Conservation (phyloP, 2,888 invertebrate species). For the Lumbricus terrestris region DNA sequence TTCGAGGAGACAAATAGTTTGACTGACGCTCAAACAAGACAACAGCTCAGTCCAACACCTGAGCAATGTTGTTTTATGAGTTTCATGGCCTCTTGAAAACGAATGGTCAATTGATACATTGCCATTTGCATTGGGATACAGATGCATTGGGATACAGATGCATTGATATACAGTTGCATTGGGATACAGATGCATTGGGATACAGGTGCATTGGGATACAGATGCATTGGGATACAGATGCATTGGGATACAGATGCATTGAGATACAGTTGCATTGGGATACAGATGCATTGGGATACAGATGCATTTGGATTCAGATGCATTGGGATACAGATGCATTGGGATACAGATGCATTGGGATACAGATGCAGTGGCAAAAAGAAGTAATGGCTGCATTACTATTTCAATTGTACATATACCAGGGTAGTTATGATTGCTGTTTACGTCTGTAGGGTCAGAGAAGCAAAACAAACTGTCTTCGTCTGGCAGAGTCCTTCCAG, state of each 20-base stretch:
- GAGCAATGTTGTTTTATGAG: neutral
- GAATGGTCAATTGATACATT: neutral
- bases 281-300: too few species aligned
- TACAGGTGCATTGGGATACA: too few species aligned
- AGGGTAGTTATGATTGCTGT: neutral
- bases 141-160: too few species aligned
- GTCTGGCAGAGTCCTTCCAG: slow-evolving; percentile 5
- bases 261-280: neutral
- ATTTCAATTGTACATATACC: neutral
- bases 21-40: neutral
- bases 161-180: too few species aligned
- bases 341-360: too few species aligned
- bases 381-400: neutral
- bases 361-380: neutral
- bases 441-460: neutral
- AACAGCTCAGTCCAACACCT: neutral
- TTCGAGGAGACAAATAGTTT: neutral
- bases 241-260: too few species aligned
- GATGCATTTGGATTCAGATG: too few species aligned
- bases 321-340: too few species aligned
- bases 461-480: neutral
- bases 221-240: too few species aligned
- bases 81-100: neutral
- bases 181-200: too few species aligned
- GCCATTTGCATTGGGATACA: too few species aligned